Base-by-base conservation (phyloP, 1,140 invertebrate species). In the Linepithema humile region DNA sequence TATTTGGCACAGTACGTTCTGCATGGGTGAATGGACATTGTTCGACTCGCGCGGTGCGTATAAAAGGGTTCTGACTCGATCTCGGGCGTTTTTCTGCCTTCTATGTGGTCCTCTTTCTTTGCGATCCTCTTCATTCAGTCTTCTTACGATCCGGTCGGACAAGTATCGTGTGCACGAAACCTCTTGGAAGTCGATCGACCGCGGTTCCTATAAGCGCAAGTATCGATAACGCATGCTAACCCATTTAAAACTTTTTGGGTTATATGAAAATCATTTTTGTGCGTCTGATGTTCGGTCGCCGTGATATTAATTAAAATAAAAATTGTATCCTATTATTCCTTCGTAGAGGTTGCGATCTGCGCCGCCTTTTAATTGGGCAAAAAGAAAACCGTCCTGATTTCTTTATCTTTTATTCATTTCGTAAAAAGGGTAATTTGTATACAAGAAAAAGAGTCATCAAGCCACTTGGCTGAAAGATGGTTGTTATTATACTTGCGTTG, bases 41-140 rank as follows among this genome's bases (percentile, higher is more conserved):
- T 84, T 77, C 78, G 64, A 7, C 17, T 26, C 43, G 53, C 26
- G 43, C 48, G 64, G 48, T 26, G 10, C 12, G 53, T 64, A 84
- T 84, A 82, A 85, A 85, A 32, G 74, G 45, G 10, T 73, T 48
- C 65, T 29, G 50, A 82, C 48, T 72, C 59, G 50, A 32, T 72
- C 50, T 70, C 50, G 32, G 40, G 6, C 26, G 80, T 88, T 87
- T 87, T 88, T 87, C 85, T 82, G 53, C 35, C 43, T 7, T 70
- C 40, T 45, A 40, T 29, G 48, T 60, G 65, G 57, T 70, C 32
- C 45, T 86, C 64, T 86, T 89, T 86, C 87, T 84, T 82, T 48
- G 82, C 86, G 67, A 67, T 82, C 38, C 84, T 89, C 85, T 90
- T 90, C 89, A 90, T 91, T 90, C 87, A 91, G 65, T 43, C 75